Percentiles rank a stretch among this genome's conserved stretches.
Conservation (phyloP, 1,140 invertebrate genomes). For the Adoxophyes honmai region DNA sequence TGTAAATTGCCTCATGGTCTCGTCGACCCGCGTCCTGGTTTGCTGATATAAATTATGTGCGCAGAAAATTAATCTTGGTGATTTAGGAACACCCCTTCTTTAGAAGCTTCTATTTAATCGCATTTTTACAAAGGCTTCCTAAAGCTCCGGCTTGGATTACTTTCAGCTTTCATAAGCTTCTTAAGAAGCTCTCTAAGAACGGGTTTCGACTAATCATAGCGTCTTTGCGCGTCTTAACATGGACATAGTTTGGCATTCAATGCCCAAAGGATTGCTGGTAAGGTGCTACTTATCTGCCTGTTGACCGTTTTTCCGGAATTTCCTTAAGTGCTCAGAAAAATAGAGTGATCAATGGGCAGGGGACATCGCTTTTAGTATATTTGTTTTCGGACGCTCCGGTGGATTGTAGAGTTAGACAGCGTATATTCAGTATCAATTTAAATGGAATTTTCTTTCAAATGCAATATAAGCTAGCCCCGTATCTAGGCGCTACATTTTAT, state of each 20-base stretch:
- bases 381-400: no score
- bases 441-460: no score
- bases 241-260: not conserved
- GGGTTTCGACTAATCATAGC: not conserved
- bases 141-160: slow-evolving; percentile 6
- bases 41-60: slow-evolving; percentile 69
- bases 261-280: no score
- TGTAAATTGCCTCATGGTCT: slow-evolving; percentile 74
- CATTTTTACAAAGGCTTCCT: slow-evolving; percentile 22
- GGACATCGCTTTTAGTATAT: no score
- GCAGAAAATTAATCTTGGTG: slow-evolving; percentile 68
- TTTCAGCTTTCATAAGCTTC: slow-evolving; percentile 13
- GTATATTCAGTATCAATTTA: no score
- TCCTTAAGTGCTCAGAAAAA: no score
- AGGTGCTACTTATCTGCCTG: no score
- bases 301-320: no score
- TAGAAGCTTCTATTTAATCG: slow-evolving; percentile 34
- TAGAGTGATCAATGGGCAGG: no score
- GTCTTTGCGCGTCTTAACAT: not conserved
- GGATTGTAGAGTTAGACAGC: no score
- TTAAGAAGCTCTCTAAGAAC: not conserved
- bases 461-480: no score
- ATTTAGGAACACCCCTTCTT: slow-evolving; percentile 58
- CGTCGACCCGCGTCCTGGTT: slow-evolving; percentile 63
- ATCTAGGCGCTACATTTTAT: no score